Evolutionary conservation across 1,140 invertebrate genomes (phyloP).

Genomic region (Notospermus geniculatus): DNA sequence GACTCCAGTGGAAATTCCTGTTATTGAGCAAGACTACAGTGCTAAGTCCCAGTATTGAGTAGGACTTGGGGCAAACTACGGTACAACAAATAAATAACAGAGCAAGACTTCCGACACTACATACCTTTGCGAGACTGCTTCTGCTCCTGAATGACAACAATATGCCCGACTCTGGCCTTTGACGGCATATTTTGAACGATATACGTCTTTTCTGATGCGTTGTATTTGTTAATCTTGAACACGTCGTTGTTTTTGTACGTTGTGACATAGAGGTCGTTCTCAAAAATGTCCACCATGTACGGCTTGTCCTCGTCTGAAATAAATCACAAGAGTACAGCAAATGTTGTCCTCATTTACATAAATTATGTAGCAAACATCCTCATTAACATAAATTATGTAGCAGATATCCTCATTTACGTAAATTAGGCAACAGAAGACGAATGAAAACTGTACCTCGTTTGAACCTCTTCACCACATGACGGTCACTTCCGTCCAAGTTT

Average conservation of each 20-base stretch:
- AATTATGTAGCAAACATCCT: not conserved
- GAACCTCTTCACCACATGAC: constrained; percentile 35
- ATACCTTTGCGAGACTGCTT: constrained; percentile 63
- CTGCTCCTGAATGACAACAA: constrained; percentile 68
- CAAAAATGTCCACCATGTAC: constrained; percentile 72
- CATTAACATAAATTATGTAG: too few species aligned
- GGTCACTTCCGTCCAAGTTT: constrained; percentile 73
- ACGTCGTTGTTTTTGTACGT: constrained; percentile 66
- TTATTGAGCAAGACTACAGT: too few species aligned
- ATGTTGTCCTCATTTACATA: too few species aligned
- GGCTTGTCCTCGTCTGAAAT: constrained; percentile 59
- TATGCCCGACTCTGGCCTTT: constrained; percentile 60
- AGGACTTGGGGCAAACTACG: too few species aligned
- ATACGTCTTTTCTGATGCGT: constrained; percentile 46
- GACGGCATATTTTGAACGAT: constrained; percentile 39
- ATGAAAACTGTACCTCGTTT: constrained; percentile 16
- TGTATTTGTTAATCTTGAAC: constrained; percentile 71
- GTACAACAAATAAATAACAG: not conserved
- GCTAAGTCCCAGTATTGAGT: too few species aligned
- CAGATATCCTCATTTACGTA: not conserved
- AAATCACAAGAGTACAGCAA: not conserved
- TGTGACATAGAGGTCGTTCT: constrained; percentile 69
- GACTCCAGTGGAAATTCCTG: too few species aligned
- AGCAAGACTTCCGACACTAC: constrained; percentile 15
- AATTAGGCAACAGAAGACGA: not conserved